Base-by-base conservation (phyloP, 2,113 vertebrate genomes). In the Corythornis vintsioides region DNA sequence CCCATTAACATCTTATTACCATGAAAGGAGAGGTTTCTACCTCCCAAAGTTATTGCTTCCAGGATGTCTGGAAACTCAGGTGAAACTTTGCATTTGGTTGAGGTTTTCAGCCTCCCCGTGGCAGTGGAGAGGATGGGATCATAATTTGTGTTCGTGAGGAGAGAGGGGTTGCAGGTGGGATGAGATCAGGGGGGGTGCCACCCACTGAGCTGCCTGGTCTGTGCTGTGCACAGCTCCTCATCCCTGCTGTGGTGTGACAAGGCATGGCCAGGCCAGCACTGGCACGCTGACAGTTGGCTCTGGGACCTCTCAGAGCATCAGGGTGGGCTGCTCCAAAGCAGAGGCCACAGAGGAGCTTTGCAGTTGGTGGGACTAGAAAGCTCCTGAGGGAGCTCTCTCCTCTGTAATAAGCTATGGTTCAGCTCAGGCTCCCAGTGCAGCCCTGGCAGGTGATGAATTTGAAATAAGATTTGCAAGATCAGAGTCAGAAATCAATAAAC, bases 21-120 rank as follows among this genome's bases (percentile, higher is more conserved):
- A 95, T 89, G 92, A 96, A 94, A 95, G 82, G 67, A 33, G 6
- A 52, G 45, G 64, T 91, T 86, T 77, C 42, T 87, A 57, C 92
- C 89, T 92, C 84, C 53, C 48, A 7, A 67, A 95, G 82, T 94
- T 94, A 95, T 57, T 92, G 82, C 87, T 95, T 95, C 95, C 92
- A 94, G 94, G 52, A 89, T 85, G 67, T 33, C 95, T 88, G 89
- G 90, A 86, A 94, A 83, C 60, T 71, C 91, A 89, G 92, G 89
- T 85, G 91, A 85, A 85, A 57, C 53, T 31, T 3, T 7, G 66
- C 91, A 94, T 89, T 94, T 95, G 89, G 91, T 93, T 95, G 74
- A 40, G 72, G 64, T 94, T 94, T 92, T 15, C 82, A 33, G 91
- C 56, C 69, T 64, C 77, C 40, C 73, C 4, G 0, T 2, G 60